Evolutionary conservation across 1,140 invertebrate genomes (phyloP), one percentile per base, ranked within the genome.

Genomic region (Magallana ariakensis): DNA sequence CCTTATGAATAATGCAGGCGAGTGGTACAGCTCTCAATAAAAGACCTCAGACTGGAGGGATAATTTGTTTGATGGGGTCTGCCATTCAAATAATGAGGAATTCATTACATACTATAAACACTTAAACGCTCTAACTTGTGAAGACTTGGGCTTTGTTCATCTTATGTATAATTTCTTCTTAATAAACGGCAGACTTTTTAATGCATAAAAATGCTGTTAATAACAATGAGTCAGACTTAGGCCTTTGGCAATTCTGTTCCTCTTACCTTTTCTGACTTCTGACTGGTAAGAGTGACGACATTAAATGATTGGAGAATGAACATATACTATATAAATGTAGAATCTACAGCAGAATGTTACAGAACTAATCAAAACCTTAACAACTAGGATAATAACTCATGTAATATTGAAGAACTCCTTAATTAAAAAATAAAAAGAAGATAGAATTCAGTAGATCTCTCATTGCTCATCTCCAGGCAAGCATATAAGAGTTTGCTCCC

Each of bases 1-100:
- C 26, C 66, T 46, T 75, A 75, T 75, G 66, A 75, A 75, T 75
- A 75, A 75, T 75, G 66, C 66, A 75, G 66, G 66, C 33, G 66
- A 75, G 13, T 75, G 22, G 66, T 75, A 75, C 10, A n/a, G 15
- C 58, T 60, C 13, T 75, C 19, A 75, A 75, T 75, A 26, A 75
- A 13, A 75, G 66, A 75, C 19, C 66, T 33, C 10, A 26, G 66
- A 19, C 66, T 26, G 33, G 19, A 26, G 66, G 66, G 33, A 46
- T 75, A 75, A 75, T 75, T 75, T 75, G 66, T 75, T 8, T 46
- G 66, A 75, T 75, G 66, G 66, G 22, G 66, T 75, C 22, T 75
- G 22, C 22, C 10, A 75, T 75, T 75, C 66, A 75, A 75, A 26
- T 75, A 75, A 75, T 75, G 66, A 26, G 66, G 22, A 75, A 75